These are phyloP conservation scores for Antennarius maculatus DNA, from an alignment of 2,797 vertebrate genomes.

Conservation along the genomic window DNA sequence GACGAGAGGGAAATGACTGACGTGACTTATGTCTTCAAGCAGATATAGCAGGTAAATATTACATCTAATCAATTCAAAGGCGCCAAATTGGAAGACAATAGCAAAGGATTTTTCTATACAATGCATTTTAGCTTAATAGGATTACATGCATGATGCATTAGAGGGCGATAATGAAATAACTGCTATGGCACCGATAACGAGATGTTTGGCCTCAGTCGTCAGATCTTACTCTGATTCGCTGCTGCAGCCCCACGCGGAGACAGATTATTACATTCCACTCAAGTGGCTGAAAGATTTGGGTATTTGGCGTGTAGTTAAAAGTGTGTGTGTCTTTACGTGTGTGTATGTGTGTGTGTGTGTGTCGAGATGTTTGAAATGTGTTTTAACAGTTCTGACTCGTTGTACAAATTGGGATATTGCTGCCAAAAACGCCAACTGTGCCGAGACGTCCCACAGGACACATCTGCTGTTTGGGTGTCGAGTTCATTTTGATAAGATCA, in stretches of 20 bases:
- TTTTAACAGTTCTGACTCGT: constrained; percentile 45
- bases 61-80: constrained; percentile 52
- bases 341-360: not conserved
- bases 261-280: constrained; percentile 54
- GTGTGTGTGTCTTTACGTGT: constrained; percentile 1
- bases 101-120: constrained; percentile 47
- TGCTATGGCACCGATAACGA: constrained; percentile 50
- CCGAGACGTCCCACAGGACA: constrained; percentile 34
- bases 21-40: constrained; percentile 5
- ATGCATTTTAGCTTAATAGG: constrained; percentile 60
- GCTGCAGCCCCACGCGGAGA: constrained; percentile 43
- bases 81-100: constrained; percentile 49
- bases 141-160: constrained; percentile 60
- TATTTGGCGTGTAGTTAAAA: constrained; percentile 16
- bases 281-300: constrained; percentile 38
- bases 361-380: constrained; percentile 48
- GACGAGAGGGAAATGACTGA: not conserved
- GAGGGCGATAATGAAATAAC: constrained; percentile 63
- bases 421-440: constrained; percentile 44
- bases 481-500: constrained; percentile 28
- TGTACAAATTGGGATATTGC: constrained; percentile 35
- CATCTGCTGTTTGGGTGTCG: constrained; percentile 22
- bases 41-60: constrained; percentile 28
- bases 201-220: constrained; percentile 44
- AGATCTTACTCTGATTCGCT: constrained; percentile 61